These are phyloP conservation scores for Celastrina argiolus DNA, from an alignment of 2,888 invertebrate species.

Conservation along the genomic window DNA sequence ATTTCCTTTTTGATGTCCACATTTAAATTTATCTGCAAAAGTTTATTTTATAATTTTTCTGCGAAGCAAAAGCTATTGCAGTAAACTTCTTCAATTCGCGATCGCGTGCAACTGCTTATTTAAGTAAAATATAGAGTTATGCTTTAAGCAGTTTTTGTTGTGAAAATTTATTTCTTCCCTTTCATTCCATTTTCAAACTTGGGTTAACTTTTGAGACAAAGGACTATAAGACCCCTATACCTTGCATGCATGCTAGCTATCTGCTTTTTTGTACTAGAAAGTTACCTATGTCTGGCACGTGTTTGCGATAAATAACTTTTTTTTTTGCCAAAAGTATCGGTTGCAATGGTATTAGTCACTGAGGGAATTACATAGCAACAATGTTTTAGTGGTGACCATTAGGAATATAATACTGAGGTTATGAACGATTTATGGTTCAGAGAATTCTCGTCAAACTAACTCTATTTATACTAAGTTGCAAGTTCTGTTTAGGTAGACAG, in stretches of 20 bases:
- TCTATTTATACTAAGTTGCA: neutral
- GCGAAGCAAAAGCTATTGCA: slow-evolving; percentile 7
- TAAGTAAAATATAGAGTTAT: slow-evolving; percentile 13
- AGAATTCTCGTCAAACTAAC: neutral
- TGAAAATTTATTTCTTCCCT: neutral
- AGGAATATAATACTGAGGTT: neutral
- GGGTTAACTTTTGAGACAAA: neutral
- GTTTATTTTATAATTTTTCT: no score
- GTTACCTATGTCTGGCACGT: neutral
- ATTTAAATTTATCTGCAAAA: neutral
- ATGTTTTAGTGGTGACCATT: slow-evolving; percentile 6
- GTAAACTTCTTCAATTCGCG: slow-evolving; percentile 7
- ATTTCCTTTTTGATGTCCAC: no score
- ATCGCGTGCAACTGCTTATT: slow-evolving; percentile 14
- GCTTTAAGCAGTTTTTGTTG: neutral
- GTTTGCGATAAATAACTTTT: neutral
- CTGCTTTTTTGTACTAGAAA: neutral
- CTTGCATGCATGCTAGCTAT: neutral
- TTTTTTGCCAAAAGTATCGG: neutral
- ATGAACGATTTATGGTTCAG: neutral
- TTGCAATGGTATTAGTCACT: neutral
- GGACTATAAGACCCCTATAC: neutral
- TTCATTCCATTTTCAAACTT: neutral
- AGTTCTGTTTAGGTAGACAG: neutral
- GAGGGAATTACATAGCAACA: neutral